Evolutionary conservation across 30 jellyfish, hydroid and myxozoan genomes (phyloP), one percentile per base, ranked within the genome.

Genomic region (Aurelia aurita): DNA sequence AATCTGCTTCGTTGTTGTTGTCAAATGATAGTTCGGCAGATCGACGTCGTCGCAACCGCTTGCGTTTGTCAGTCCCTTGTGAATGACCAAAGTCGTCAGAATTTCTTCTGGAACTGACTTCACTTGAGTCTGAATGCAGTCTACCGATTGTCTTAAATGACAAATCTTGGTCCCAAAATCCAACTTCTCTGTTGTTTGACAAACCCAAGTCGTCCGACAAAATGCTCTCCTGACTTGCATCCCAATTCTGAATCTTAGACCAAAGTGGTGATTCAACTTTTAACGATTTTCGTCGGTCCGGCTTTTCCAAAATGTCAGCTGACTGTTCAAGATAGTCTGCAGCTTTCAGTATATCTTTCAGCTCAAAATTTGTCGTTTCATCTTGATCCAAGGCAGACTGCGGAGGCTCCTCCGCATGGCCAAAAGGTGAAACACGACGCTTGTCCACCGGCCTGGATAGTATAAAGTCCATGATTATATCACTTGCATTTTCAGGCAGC

Each of bases 401-500:
- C 58, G 25, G 10, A 4, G 35, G 69, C 51, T 39, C 51, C 51
- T 3, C 51, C 51, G 51, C 51, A 39, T 4, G 51, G 16, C 51
- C 51, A 39, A 39, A 39, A 14, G 51, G 51, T 39, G 51, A 39
- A 39, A 39, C 51, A n/a, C 29, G 67, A n/a, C 25, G 5, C 29
- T 55, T n/a, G 32, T 32, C 78, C 26, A n/a, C 57, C 15, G 82
- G 85, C 51, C 82, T 81, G 0, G 91, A 81, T 15, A 72, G 35
- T 8, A 86, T 66, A 62, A 86, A 86, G 45, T 86, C 82, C 60
- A 86, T 43, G 25, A 86, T 76, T 43, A 86, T 67, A 12, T 86
- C 85, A 28, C 89, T 44, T 32, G 89, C 95, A 39, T 86, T 86
- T 51, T 86, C 95, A 3, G 95, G 95, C 71, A 86, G 68, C 16